phyloP scores from a whole-genome alignment of 2,113 vertebrate genomes.

The Oncorhynchus tshawytscha region DNA sequence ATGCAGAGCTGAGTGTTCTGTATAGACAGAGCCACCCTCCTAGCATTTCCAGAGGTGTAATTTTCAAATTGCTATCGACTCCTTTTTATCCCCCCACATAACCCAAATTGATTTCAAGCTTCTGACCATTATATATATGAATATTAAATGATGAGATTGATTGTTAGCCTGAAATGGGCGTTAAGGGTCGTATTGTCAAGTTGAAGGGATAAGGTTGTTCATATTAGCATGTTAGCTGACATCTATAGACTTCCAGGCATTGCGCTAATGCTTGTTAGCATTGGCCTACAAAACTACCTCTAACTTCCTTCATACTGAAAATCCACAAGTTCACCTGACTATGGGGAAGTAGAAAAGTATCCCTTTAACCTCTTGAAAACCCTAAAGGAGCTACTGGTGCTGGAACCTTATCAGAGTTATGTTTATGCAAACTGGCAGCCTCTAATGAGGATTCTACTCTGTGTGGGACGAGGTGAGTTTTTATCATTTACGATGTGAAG shows the following conservation, averaged over 20 bases:
- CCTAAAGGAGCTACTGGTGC: too few species aligned
- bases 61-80: conserved; percentile 29
- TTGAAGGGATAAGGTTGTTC: conserved; percentile 13
- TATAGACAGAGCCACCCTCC: background rate
- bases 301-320: too few species aligned
- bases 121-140: background rate
- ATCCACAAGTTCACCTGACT: too few species aligned
- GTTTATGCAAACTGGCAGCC: too few species aligned
- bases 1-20: background rate
- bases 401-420: too few species aligned
- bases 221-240: conserved; percentile 14
- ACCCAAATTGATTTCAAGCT: conserved; percentile 7
- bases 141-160: conserved; percentile 33
- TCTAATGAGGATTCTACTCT: too few species aligned
- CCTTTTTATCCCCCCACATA: background rate
- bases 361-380: background rate
- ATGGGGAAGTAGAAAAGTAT: background rate
- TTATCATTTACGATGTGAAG: too few species aligned
- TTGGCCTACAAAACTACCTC: too few species aligned
- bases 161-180: background rate
- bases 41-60: background rate
- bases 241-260: too few species aligned
- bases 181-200: conserved; percentile 34
- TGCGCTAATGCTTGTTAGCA: too few species aligned
- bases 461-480: too few species aligned